These are phyloP conservation scores for Psophia crepitans DNA, from an alignment of 2,113 vertebrate species.

Conservation along the genomic window DNA sequence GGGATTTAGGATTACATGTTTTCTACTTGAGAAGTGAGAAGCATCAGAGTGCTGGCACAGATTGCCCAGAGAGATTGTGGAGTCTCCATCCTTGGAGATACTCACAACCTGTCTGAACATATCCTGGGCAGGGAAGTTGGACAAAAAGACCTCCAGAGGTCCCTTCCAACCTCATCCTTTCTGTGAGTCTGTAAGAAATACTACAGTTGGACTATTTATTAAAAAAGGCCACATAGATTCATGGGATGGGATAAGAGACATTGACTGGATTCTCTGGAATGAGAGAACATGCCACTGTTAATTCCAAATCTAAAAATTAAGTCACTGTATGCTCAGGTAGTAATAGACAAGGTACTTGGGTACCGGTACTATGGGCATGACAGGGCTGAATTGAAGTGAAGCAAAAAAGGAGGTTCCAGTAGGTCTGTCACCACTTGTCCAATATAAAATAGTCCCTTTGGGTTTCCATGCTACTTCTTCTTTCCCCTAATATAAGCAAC, in stretches of 20 bases:
- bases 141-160: not conserved
- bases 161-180: not conserved
- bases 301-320: not conserved
- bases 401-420: not conserved
- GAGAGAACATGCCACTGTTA: not conserved
- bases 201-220: not conserved
- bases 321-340: not conserved
- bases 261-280: not conserved
- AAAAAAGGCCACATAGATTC: not conserved
- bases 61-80: not conserved
- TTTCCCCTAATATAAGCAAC: not conserved
- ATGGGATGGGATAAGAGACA: not conserved
- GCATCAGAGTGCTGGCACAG: not conserved
- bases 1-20: not conserved
- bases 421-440: not conserved
- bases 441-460: not conserved
- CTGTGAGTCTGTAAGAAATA: not conserved
- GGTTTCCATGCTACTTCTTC: not conserved
- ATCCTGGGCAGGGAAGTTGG: not conserved
- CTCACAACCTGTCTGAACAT: not conserved
- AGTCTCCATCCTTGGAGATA: not conserved
- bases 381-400: not conserved
- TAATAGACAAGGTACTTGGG: not conserved
- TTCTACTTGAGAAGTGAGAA: not conserved
- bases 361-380: rapidly evolving